A percentile compares a stretch with the other conserved stretches of the same genome.
phyloP scores from a whole-genome alignment of 2,888 invertebrate genomes.

The Yponomeuta evonymella region DNA sequence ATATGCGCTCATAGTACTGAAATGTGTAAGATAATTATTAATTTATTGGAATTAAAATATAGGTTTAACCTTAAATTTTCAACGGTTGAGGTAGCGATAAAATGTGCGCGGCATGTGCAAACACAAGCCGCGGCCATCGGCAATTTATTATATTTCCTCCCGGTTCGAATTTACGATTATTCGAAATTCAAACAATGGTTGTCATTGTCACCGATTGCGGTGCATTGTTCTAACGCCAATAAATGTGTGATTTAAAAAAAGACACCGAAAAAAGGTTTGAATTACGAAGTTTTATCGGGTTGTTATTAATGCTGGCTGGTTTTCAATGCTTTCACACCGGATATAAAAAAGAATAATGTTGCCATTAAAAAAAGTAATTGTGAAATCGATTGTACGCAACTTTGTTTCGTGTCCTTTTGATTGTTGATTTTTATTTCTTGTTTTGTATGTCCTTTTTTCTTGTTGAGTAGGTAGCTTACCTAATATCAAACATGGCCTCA shows the following conservation, averaged over 20 bases:
- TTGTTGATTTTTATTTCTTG: background rate
- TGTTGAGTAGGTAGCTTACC: no score
- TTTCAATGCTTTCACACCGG: background rate
- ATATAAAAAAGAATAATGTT: conserved; percentile 4
- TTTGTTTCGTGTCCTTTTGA: background rate
- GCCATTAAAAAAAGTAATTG: background rate
- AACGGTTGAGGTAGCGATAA: conserved; percentile 1
- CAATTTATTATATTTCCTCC: conserved; percentile 75
- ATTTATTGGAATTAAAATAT: background rate
- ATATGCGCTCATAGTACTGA: no score
- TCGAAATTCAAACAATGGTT: conserved; percentile 61
- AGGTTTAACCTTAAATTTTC: background rate
- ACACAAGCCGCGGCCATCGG: conserved; percentile 60
- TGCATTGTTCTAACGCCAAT: conserved; percentile 65
- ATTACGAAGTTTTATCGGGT: conserved; percentile 10
- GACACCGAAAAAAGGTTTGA: background rate
- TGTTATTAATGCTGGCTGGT: conserved; percentile 22
- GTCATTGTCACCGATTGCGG: conserved; percentile 53
- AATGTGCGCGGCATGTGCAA: conserved; percentile 12
- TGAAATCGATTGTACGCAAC: background rate
- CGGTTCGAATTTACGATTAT: conserved; percentile 74
- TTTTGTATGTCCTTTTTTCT: background rate
- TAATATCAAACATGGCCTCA: no score
- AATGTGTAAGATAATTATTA: background rate
- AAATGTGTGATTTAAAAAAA: conserved; percentile 35